Evolutionary conservation across 2,888 invertebrate genomes (phyloP), one percentile per base, ranked within the genome.

Genomic region (Euclidia mi): DNA sequence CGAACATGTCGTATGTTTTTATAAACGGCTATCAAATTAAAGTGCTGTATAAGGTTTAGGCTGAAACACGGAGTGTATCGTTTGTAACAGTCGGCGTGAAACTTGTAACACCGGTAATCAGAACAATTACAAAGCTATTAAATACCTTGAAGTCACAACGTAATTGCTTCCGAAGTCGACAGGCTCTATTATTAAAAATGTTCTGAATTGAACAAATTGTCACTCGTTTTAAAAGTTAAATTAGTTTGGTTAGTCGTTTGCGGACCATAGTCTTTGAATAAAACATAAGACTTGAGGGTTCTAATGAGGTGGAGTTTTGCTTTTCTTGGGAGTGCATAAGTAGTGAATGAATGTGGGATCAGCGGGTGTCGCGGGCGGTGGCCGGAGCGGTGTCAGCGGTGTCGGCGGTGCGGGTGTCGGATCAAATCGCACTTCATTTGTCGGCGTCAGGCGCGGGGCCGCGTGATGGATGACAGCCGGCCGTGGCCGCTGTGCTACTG

Each of bases 341-440:
- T 91, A 88, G 90, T 85, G 88, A 84, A 88, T 90, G 88, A 89
- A 88, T 88, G 86, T 83, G 81, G 87, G 90, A 88, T 88, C 85
- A 82, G 80, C 53, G 37, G 34, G 53, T 11, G 14, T n/a, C 15
- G 12, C 11, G 43, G 35, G 42, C 47, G 50, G n/a, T n/a, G n/a
- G n/a, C n/a, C n/a, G n/a, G n/a, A n/a, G n/a, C n/a, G n/a, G n/a
- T n/a, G n/a, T n/a, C n/a, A n/a, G n/a, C n/a, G n/a, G n/a, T n/a
- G n/a, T n/a, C n/a, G n/a, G n/a, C n/a, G n/a, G 55, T 82, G 81
- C 79, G 83, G 78, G 86, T 80, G 89, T 81, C 75, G 87, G 90
- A 92, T 93, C 90, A 91, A 91, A 94, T 94, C 90, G 90, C 88
- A 92, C 88, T 94, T 92, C 92, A 94, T 94, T 94, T 93, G 92